Conservation (phyloP, 2,888 invertebrate species). For the Noctua fimbriata region DNA sequence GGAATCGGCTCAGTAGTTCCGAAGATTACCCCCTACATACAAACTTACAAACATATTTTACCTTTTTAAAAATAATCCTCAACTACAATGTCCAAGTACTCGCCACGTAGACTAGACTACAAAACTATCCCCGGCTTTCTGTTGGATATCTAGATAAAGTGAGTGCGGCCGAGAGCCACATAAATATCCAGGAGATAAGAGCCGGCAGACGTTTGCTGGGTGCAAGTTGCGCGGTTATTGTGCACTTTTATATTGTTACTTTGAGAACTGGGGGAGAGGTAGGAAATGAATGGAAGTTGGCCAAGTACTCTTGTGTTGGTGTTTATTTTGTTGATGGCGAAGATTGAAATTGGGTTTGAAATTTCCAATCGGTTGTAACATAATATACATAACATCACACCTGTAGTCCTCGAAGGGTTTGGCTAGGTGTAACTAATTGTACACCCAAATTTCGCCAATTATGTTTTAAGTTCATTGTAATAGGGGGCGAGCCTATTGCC, state of each 20-base stretch:
- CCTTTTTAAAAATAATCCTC: neutral
- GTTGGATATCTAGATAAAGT: slow-evolving; percentile 47
- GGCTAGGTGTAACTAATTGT: too few species aligned
- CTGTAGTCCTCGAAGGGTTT: too few species aligned
- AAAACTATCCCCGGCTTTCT: slow-evolving; percentile 45
- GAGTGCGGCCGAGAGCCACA: slow-evolving; percentile 41
- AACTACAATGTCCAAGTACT: neutral
- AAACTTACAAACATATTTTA: too few species aligned
- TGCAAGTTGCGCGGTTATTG: slow-evolving; percentile 36
- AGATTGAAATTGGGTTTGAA: neutral
- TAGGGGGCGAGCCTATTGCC: too few species aligned
- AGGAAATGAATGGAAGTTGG: neutral
- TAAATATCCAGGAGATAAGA: slow-evolving; percentile 63
- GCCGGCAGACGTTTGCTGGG: slow-evolving; percentile 29
- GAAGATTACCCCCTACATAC: too few species aligned
- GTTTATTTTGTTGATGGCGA: neutral
- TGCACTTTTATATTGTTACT: slow-evolving; percentile 31
- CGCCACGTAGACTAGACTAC: slow-evolving; percentile 1
- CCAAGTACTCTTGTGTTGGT: neutral
- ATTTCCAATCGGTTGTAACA: neutral
- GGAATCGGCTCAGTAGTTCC: neutral
- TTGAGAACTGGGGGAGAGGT: neutral
- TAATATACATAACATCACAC: too few species aligned
- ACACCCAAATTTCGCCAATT: too few species aligned
- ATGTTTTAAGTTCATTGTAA: too few species aligned